Evolutionary conservation across 2,113 vertebrate species (phyloP), one percentile per base, ranked within the genome.

Genomic region (Oreochromis niloticus): DNA sequence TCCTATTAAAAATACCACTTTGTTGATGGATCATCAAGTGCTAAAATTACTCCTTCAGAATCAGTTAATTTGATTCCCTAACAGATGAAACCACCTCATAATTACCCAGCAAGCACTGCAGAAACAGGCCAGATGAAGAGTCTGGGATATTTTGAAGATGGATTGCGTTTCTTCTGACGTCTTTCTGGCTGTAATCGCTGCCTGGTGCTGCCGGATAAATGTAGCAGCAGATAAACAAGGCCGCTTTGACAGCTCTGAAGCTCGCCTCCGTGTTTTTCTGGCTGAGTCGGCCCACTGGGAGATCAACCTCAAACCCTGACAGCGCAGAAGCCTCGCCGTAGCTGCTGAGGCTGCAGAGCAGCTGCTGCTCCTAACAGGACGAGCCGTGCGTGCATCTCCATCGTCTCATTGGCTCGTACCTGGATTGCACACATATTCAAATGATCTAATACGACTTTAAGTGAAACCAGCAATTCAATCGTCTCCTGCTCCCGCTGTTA

Each of bases 301-400:
- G 82, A 63, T n/a, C 17, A 73, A 83, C n/a, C 81, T 84, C 78
- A 78, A 82, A 71, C 85, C 83, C 50, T 66, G 90, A 71, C 57
- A 27, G 87, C 3, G n/a, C 41, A 9, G 52, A 85, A 19, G 80
- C 85, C 43, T 32, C 9, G 10, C 4, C 36, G 52, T 3, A 48
- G 82, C 87, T 82, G 81, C 82, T 71, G 56, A 84, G 27, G 48
- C 59, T 81, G 88, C 85, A 85, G 16, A 61, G 80, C 36, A 6
- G 9, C 57, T 4, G 10, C 66, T 52, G 7, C 48, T n/a, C 39
- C 43, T 32, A 50, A 30, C 83, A 87, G 41, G n/a, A 4, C 9
- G 3, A 2, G 8, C 56, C 1, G 27, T 17, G 27, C 30, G 0
- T n/a, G 0, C 19, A 39, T 66, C 52, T 27, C n/a, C 36, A 27